Evolutionary conservation across 2,888 invertebrate genomes (phyloP), one percentile per base, ranked within the genome.

Genomic region (Pomacea canaliculata): DNA sequence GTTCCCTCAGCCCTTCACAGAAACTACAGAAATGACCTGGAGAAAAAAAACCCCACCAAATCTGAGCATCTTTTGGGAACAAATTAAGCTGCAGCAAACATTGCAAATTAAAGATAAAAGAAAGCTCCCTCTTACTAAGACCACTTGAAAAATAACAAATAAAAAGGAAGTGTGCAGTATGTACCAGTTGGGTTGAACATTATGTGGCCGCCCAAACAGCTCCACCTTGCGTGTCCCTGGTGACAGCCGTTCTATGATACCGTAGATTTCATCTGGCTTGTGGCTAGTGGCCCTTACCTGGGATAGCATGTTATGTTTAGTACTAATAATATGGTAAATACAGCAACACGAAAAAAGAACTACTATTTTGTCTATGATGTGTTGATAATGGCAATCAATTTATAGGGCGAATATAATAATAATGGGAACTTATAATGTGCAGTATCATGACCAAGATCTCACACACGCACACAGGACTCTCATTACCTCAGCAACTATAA

Each of bases 211-310:
- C 0, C 99, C 99, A 90, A 99, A 99, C 23, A 99, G 92, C 91
- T 99, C 99, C 78, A 99, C 97, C 92, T 99, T 99, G 77, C 98
- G 93, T 0, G 98, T 98, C 0, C 98, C 98, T 0, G 99, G 99
- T 80, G 98, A 97, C 73, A 99, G 93, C 73, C 99, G 93, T 90
- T 99, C 98, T 83, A 98, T 98, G 85, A 98, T 97, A 18, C 97
- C 99, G 90, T 99, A 99, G 85, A 99, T 97, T 92, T 99, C 99
- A 91, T 99, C 99, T 0, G 99, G 99, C 89, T 99, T 99, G 91
- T 99, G 98, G 86, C 96, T 97, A 0, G 99, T 99, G 19, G 98
- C 99, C 76, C 99, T 93, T 0, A 99, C 91, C 90, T 90, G 72
- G 4, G 67, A 27, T n/a, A 19, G 12, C 19, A 63, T 18, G 19